Conservation (phyloP, 64 coral and sea anemone genomes). For the Montipora sp. region DNA sequence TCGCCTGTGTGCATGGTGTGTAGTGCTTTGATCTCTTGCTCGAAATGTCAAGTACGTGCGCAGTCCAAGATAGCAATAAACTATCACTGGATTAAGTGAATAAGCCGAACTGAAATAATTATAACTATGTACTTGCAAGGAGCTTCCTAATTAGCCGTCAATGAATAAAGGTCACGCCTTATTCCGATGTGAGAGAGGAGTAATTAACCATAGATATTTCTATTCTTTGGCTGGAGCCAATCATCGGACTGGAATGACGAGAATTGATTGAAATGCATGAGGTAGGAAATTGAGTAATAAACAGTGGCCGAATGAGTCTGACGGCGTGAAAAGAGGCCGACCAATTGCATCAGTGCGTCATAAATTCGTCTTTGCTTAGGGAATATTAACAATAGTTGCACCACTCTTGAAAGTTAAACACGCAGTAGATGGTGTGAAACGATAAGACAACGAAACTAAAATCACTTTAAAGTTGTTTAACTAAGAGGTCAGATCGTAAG, state of each 20-base stretch:
- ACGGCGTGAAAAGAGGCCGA: conserved; percentile 79
- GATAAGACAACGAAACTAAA: conserved; percentile 80
- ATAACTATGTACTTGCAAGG: conserved; percentile 81
- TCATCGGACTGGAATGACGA: conserved; percentile 54
- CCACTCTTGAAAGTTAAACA: conserved; percentile 85
- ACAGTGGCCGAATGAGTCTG: conserved; percentile 82
- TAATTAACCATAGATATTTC: conserved; percentile 98
- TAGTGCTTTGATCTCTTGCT: conserved; percentile 35
- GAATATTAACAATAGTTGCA: conserved; percentile 89
- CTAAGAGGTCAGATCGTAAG: conserved; percentile 73
- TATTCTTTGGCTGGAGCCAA: conserved; percentile 71
- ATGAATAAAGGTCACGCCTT: conserved; percentile 99
- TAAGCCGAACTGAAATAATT: conserved; percentile 77
- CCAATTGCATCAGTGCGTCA: conserved; percentile 55
- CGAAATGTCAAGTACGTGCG: conserved; percentile 61
- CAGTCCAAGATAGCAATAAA: conserved; percentile 74
- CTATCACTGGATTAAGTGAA: conserved; percentile 73
- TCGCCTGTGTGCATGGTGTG: conserved; percentile 84
- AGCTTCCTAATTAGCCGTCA: conserved; percentile 98
- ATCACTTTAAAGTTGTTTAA: conserved; percentile 57
- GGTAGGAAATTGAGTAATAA: conserved; percentile 89
- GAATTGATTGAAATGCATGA: conserved; percentile 84
- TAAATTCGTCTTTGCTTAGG: conserved; percentile 83
- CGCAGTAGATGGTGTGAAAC: conserved; percentile 86
- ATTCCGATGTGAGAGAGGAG: conserved; percentile 95